Conservation (phyloP, 2,113 vertebrate species). For the Halcyon senegalensis region DNA sequence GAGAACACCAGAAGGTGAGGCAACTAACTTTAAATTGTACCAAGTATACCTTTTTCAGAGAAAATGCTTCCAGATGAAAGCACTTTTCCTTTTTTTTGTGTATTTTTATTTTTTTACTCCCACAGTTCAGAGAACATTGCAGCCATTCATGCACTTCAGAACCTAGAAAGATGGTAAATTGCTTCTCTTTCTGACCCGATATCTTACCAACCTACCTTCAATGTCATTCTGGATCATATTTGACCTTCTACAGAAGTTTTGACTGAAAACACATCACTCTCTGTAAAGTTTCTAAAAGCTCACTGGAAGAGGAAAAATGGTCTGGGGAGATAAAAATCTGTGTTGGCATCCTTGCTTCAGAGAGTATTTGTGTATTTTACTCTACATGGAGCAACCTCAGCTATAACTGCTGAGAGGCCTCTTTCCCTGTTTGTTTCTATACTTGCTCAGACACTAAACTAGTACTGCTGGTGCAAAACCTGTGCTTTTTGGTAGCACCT, state of each 20-base stretch:
- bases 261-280: not conserved
- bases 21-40: not conserved
- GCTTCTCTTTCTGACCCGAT: not conserved
- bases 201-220: not conserved
- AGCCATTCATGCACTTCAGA: not conserved
- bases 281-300: not conserved
- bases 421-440: not conserved
- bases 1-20: not conserved
- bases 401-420: not conserved
- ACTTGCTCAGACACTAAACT: not conserved
- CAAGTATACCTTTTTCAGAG: not conserved
- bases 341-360: not conserved
- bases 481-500: not conserved
- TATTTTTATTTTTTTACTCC: not conserved
- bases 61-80: not conserved
- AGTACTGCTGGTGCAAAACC: not conserved
- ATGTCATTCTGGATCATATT: not conserved
- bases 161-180: not conserved
- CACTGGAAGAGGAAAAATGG: not conserved
- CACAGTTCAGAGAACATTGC: not conserved
- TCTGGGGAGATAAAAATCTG: not conserved
- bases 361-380: not conserved
- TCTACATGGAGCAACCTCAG: not conserved
- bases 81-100: not conserved
- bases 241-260: not conserved